Base-by-base conservation (phyloP, 64 coral and sea anemone species). In the Porites australiensis region DNA sequence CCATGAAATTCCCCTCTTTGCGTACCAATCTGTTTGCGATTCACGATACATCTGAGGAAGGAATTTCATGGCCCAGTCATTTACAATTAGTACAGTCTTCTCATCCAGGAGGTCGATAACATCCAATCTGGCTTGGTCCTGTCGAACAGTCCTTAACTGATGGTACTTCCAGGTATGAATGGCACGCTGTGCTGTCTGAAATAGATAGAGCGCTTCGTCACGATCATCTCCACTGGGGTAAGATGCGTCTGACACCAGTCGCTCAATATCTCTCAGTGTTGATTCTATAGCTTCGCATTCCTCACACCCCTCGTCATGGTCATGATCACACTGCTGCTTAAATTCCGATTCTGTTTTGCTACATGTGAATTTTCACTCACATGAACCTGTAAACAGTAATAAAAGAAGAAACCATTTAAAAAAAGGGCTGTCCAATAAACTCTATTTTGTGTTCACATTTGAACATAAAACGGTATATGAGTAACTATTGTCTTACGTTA, bases 91-190 rank as follows among this genome's bases (percentile, higher is more conserved):
- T 2, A 81, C 23, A 19, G 57, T 81, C 10, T 78, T 4, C 9
- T 44, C 21, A 37, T 45, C 59, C 5, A 87, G 68, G 44, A 55
- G 85, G 5, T 87, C 69, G 1, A 77, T 11, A 45, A 77, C 58
- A 64, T 89, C 87, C 45, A 77, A 27, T 44, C 74, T 49, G 11
- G 87, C 44, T 16, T 78, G 59, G 78, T 89, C 74, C 44, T 89
- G 87, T 45, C 58, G 14, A 7, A 89, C 74, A 13, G 87, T 78
- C 43, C 87, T 37, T 49, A 89, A 64, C 58, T 49, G 60, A 21
- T 89, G 87, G 14, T 4, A 4, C 18, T 89, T 90, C 89, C 89
- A 92, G 21, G 68, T 50, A n/a, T 84, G 16, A 27, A 91, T 53
- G 20, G 45, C 20, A 71, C 51, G 62, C 89, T 72, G 73, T 58